Evolutionary conservation across 92 coral and sea anemone genomes (phyloP).

Genomic region (Palythoa grandis): DNA sequence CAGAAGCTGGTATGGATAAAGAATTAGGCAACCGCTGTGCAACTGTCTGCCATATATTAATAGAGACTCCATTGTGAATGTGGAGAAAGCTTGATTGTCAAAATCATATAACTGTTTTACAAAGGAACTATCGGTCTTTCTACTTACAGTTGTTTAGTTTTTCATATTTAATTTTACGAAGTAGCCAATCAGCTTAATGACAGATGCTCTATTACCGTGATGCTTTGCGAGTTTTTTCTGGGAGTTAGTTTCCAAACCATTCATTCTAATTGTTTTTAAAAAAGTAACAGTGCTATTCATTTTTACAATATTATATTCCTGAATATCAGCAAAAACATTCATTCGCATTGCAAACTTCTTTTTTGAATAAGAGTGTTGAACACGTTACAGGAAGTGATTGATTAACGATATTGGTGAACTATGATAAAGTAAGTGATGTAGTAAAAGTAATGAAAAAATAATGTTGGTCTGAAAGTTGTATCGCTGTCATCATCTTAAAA

Average conservation of each 20-base stretch:
- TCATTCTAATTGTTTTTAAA: neutral
- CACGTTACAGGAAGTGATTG: no score
- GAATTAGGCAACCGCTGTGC: neutral
- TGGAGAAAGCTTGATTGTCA: no score
- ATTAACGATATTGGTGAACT: neutral
- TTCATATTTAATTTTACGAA: no score
- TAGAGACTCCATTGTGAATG: no score
- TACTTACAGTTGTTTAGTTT: no score
- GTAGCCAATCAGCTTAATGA: neutral
- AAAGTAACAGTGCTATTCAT: neutral
- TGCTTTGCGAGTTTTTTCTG: neutral
- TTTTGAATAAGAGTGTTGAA: neutral
- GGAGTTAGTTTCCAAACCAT: neutral
- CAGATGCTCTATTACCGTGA: neutral
- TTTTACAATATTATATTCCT: no score
- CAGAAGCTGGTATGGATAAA: slow-evolving; percentile 72
- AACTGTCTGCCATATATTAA: neutral
- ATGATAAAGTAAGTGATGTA: neutral
- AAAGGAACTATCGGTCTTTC: no score
- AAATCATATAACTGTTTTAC: no score
- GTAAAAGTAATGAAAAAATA: neutral
- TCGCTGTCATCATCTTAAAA: neutral
- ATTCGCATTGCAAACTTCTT: no score
- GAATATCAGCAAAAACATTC: no score
- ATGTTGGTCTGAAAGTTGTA: neutral